phyloP scores from a whole-genome alignment of 2,797 vertebrate genomes.

The Morus bassanus region DNA sequence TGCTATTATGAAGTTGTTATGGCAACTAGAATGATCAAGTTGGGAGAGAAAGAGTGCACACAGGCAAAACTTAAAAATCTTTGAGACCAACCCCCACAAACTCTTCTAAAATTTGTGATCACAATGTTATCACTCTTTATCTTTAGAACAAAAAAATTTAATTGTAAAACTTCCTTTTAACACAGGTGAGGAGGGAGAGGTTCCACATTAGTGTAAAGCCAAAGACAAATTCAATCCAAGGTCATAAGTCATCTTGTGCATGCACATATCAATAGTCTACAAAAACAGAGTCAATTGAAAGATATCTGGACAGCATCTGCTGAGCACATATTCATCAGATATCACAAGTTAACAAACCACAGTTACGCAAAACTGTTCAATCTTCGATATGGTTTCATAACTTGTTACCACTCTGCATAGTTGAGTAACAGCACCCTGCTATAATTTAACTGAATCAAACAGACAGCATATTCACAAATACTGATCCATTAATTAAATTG shows the following conservation, averaged over 20 bases:
- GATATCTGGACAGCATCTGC: neutral
- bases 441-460: neutral
- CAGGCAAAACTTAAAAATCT: slow-evolving; percentile 21
- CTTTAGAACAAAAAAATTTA: neutral
- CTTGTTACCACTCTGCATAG: neutral
- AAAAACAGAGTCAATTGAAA: neutral
- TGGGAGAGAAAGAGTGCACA: slow-evolving; percentile 29
- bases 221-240: neutral
- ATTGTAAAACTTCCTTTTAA: neutral
- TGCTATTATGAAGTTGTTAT: slow-evolving; percentile 77
- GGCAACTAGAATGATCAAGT: slow-evolving; percentile 71
- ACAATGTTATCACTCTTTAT: neutral
- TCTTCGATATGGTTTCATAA: neutral
- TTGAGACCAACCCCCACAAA: neutral
- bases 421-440: neutral
- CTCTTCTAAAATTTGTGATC: neutral
- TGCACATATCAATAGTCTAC: neutral
- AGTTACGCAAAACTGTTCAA: neutral
- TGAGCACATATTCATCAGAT: neutral
- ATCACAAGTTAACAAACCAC: neutral
- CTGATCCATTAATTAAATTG: neutral
- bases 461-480: neutral
- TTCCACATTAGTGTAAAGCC: neutral
- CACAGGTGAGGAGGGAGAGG: neutral
- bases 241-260: neutral